Evolutionary conservation across 2,113 vertebrate genomes (phyloP), one percentile per base, ranked within the genome.

Genomic region (Raja brachyura): DNA sequence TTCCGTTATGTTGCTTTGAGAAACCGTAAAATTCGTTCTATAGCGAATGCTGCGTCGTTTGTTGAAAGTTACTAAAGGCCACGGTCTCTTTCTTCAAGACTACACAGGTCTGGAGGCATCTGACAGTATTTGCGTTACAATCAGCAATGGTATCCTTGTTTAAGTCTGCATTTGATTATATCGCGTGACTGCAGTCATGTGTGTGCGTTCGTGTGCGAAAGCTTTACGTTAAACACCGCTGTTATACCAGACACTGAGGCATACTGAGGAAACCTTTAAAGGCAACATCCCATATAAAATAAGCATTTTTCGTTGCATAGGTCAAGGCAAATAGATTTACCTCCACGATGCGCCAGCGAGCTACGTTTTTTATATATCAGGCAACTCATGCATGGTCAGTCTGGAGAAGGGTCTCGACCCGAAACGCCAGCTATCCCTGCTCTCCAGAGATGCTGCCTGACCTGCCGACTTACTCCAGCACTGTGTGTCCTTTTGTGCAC

Each of bases 61-160:
- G 66, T 48, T 5, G 66, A 73, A 54, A 92, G 90, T 92, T 68
- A 54, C 66, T 25, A 25, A 92, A 92, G 39, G 66, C 63, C 66
- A 92, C 88, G 88, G 63, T 73, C 88, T 54, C 88, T 13, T 70
- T 92, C 66, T 92, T 92, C 66, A 92, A 92, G 88, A 73, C 33
- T 73, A 70, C 88, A 90, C 88, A 70, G 39, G 88, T 70, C 88
- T 90, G 88, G 18, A 48, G 31, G 31, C 66, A 63, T 70, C 88
- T 73, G 68, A 70, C 90, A 54, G 68, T 73, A 73, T 92, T 92
- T 92, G 66, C 54, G 22, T 73, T 73, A 14, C 90, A 92, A 54
- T 92, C 66, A 92, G 90, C 90, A 73, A 22, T 74, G 20, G 33
- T 31, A 54, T 22, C 66, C 73, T 54, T 92, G 90, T 92, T 73